Evolutionary conservation across 2,888 invertebrate species (phyloP), one percentile per base, ranked within the genome.

Genomic region (Metopia argyrocephala): DNA sequence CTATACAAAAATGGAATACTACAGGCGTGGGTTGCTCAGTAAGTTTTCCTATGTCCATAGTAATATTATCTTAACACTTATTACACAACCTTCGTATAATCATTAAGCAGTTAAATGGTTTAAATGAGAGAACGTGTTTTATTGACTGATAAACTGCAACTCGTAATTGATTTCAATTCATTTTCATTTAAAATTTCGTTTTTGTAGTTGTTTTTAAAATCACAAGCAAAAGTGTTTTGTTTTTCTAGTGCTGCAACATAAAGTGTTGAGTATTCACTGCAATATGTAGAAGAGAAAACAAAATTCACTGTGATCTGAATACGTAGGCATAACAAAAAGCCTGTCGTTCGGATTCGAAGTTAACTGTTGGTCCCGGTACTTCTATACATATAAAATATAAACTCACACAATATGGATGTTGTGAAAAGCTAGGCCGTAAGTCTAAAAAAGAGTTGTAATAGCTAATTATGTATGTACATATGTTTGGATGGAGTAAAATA

Each of bases 81-180:
- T 27, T n/a, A 15, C 15, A 56, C 54, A 27, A 27, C 27, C n/a
- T 20, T 56, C 54, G 38, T 38, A 38, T 7, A 52, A 20, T n/a
- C 1, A 4, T 9, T 5, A 38, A 23, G 21, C n/a, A 31, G 15
- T 28, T 46, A 28, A 6, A 57, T 54, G n/a, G 31, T 25, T 20
- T 54, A 45, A 45, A 45, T 66, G 23, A 12, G 31, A 12, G 46
- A 20, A 57, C 25, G 46, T 23, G 27, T 68, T 69, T 31, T 25
- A 46, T 76, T 76, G 62, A 56, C 46, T 61, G 52, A 68, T 68
- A 61, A 68, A 62, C 68, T 61, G 75, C 75, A 54, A n/a, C 68
- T 68, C 62, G 46, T 68, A 69, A 62, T 69, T 76, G 61, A 62
- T 54, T 75, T 73, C 75, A 68, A 68, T 76, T 69, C 56, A 62